A percentile compares a stretch with the other conserved stretches of the same genome.
phyloP scores from a whole-genome alignment of 1,140 invertebrate species.

The Papilio machaon region DNA sequence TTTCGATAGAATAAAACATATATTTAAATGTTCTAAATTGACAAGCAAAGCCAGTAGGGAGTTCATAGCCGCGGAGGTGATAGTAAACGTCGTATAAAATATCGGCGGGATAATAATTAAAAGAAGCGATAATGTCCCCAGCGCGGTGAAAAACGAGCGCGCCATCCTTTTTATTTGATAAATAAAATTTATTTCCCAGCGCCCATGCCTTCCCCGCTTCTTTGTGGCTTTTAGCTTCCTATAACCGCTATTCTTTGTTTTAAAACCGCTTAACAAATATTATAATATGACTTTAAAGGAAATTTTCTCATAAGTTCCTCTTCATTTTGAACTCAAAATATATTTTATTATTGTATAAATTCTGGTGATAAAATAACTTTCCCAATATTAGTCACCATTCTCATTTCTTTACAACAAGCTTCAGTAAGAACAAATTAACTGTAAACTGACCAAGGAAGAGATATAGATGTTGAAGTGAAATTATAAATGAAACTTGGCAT shows the following conservation, averaged over 20 bases:
- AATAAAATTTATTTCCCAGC: conserved; percentile 80
- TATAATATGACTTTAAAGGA: background rate
- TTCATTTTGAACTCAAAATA: background rate
- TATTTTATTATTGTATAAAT: background rate
- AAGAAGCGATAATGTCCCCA: conserved; percentile 80
- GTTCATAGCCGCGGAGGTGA: conserved; percentile 21
- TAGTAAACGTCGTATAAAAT: conserved; percentile 59
- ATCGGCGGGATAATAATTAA: conserved; percentile 81
- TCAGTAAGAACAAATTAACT: background rate
- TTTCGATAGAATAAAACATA: background rate
- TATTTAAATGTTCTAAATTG: background rate
- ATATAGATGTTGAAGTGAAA: no score
- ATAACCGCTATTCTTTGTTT: conserved; percentile 59
- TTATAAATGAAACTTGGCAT: background rate
- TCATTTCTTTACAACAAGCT: background rate
- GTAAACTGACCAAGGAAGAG: background rate
- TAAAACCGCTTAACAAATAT: conserved; percentile 46
- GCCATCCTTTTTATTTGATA: conserved; percentile 82
- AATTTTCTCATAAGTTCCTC: background rate
- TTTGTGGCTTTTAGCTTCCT: conserved; percentile 65
- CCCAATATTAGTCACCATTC: background rate
- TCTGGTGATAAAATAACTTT: background rate
- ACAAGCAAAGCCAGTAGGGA: background rate
- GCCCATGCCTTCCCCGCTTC: conserved; percentile 63
- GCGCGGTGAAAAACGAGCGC: conserved; percentile 77